Percentiles rank a stretch among this genome's conserved stretches.
phyloP scores from a whole-genome alignment of 2,888 invertebrate genomes.

The Athalia rosae region DNA sequence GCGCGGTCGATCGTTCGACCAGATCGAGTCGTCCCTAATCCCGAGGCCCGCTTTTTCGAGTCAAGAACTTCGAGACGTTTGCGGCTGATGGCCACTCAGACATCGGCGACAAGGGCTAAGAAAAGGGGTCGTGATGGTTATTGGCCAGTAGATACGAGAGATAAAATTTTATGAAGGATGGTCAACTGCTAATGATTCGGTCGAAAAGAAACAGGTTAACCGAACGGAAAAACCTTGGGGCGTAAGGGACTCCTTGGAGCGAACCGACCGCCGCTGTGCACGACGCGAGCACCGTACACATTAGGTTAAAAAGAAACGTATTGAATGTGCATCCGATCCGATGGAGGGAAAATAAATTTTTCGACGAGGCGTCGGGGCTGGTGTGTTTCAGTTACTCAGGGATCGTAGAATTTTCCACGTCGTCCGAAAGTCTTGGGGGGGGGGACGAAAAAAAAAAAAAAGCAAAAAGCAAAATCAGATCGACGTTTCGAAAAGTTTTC shows the following conservation, averaged over 20 bases:
- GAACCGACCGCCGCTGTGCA: too few relatives aligned
- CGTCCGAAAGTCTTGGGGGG: not conserved
- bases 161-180: conserved; percentile 44
- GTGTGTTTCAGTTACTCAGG: too few relatives aligned
- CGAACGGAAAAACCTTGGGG: conserved; percentile 11
- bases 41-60: not conserved
- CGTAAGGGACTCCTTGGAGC: not conserved
- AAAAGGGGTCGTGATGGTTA: conserved; percentile 33
- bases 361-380: too few relatives aligned
- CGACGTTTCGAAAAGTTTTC: conserved; percentile 9
- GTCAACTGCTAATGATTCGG: conserved; percentile 43
- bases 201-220: conserved; percentile 38
- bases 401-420: not conserved
- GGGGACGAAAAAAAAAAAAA: not conserved
- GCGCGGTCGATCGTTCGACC: not conserved
- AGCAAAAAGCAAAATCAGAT: not conserved
- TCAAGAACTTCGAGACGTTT: conserved; percentile 25
- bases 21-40: conserved; percentile 30
- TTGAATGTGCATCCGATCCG: too few relatives aligned
- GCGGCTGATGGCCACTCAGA: conserved; percentile 37
- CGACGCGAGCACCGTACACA: too few relatives aligned
- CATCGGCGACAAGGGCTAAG: conserved; percentile 40
- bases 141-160: conserved; percentile 40
- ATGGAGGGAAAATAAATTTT: too few relatives aligned
- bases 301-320: too few relatives aligned